A percentile compares a stretch with the other conserved stretches of the same genome.
phyloP scores from a whole-genome alignment of 2,113 vertebrate genomes.

The Pterocles burchelli region DNA sequence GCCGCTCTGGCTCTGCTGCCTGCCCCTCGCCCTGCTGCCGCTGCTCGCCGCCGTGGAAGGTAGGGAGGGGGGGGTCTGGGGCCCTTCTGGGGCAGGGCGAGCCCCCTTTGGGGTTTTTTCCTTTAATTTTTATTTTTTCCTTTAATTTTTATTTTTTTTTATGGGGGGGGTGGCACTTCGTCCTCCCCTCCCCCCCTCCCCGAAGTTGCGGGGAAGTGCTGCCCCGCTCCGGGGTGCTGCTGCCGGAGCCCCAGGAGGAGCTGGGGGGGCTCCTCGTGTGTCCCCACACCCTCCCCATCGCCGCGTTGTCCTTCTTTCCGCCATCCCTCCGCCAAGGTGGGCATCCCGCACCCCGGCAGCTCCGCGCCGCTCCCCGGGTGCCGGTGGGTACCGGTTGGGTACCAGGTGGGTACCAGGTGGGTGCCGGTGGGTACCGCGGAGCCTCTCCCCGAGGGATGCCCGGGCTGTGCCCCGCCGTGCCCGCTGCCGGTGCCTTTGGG shows the following conservation, averaged over 20 bases:
- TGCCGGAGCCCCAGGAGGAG: neutral
- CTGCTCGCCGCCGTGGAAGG: slow-evolving; percentile 75
- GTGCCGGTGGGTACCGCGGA: neutral
- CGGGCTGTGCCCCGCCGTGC: neutral
- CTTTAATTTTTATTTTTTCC: no score
- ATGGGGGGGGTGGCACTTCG: neutral
- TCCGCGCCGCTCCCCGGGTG: neutral
- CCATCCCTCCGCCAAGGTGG: slow-evolving; percentile 18
- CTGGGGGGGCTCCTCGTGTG: neutral
- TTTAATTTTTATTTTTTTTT: no score
- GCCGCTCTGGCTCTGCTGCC: slow-evolving; percentile 69
- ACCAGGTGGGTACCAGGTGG: no score
- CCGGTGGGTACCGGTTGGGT: no score
- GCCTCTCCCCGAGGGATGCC: neutral
- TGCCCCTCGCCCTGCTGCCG: slow-evolving; percentile 67
- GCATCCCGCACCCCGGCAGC: neutral
- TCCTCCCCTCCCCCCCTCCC: neutral
- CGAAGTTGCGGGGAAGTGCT: slow-evolving; percentile 66
- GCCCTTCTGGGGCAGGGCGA: neutral
- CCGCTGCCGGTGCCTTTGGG: neutral
- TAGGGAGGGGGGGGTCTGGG: slow-evolving; percentile 47
- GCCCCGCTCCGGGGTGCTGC: slow-evolving; percentile 52
- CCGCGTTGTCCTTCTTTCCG: slow-evolving; percentile 12
- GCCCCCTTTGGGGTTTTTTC: neutral
- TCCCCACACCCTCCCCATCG: neutral